Evolutionary conservation across 2,797 vertebrate genomes (phyloP).

Genomic region (Pyrrhura leucotis): DNA sequence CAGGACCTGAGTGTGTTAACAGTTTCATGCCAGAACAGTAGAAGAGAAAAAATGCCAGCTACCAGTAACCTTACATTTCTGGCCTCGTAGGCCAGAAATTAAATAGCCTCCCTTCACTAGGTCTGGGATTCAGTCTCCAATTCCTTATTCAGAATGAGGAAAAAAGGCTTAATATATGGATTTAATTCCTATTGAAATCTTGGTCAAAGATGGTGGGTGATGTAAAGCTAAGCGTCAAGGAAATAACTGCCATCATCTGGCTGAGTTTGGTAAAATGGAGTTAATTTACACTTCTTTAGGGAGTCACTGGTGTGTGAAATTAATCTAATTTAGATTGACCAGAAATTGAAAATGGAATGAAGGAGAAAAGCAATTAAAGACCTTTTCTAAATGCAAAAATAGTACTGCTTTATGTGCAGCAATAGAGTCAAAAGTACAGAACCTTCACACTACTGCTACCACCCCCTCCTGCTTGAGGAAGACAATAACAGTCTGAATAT

Average conservation of each 20-base stretch:
- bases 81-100: background rate
- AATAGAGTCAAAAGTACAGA: background rate
- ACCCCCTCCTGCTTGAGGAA: background rate
- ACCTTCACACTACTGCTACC: background rate
- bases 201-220: background rate
- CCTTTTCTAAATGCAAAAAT: background rate
- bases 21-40: background rate
- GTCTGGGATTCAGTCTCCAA: background rate
- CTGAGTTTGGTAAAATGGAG: slow-evolving; percentile 43
- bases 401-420: background rate
- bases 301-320: slow-evolving; percentile 49
- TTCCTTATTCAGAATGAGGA: background rate
- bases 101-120: background rate
- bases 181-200: slow-evolving; percentile 3
- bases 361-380: slow-evolving; percentile 37
- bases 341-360: slow-evolving; percentile 37
- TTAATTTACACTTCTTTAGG: slow-evolving; percentile 56
- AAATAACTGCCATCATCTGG: slow-evolving; percentile 50
- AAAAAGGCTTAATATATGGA: background rate
- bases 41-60: background rate
- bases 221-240: background rate
- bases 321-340: slow-evolving; percentile 38
- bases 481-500: background rate
- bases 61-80: background rate
- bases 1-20: background rate